These are phyloP conservation scores for Acrossocheilus fasciatus DNA, from an alignment of 2,797 vertebrate genomes.

Conservation along the genomic window DNA sequence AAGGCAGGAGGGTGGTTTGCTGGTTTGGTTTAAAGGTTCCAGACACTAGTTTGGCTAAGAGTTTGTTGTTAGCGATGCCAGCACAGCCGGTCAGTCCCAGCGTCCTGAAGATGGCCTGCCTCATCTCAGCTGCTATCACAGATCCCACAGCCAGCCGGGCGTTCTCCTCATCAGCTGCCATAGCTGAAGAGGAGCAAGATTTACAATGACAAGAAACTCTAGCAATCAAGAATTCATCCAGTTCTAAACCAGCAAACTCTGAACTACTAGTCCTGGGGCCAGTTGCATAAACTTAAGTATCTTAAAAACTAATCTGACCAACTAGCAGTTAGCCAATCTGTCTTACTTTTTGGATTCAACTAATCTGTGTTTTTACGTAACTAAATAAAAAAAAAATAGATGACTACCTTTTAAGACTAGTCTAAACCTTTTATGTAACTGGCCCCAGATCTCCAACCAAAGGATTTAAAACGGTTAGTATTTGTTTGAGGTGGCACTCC, in stretches of 20 bases:
- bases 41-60: conserved; percentile 89
- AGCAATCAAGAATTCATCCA: background rate
- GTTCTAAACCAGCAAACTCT: background rate
- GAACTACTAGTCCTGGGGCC: background rate
- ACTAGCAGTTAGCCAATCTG: no score
- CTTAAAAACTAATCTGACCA: no score
- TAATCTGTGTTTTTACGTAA: no score
- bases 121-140: conserved; percentile 85
- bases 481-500: background rate
- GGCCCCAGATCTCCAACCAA: background rate
- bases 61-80: conserved; percentile 87
- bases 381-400: no score
- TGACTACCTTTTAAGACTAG: no score
- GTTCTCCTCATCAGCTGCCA: conserved; percentile 70
- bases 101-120: conserved; percentile 74
- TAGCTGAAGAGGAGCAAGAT: conserved; percentile 64
- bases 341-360: no score
- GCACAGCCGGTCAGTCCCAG: conserved; percentile 89
- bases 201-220: background rate
- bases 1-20: conserved; percentile 87
- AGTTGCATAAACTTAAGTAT: no score
- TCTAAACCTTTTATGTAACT: no score
- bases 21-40: conserved; percentile 92
- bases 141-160: conserved; percentile 82
- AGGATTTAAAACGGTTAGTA: background rate